Evolutionary conservation across 2,888 invertebrate species (phyloP).

Genomic region (Galerucella calmariensis): DNA sequence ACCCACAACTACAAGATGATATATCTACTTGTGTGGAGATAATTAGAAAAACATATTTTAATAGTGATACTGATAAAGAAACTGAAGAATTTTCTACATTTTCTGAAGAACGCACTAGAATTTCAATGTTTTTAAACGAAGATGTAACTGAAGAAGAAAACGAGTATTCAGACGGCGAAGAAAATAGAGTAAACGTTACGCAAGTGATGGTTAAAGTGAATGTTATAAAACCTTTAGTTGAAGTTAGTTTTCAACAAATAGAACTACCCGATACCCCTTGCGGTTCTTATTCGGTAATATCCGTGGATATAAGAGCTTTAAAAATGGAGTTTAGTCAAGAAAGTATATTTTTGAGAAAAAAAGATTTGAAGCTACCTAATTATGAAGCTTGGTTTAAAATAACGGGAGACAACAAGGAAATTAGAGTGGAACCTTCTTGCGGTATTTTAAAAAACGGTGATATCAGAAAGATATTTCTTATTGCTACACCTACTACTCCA

Average conservation of each 20-base stretch:
- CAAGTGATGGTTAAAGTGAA: slow-evolving; percentile 36
- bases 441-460: slow-evolving; percentile 47
- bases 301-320: slow-evolving; percentile 42
- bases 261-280: slow-evolving; percentile 50
- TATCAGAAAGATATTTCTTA: slow-evolving; percentile 44
- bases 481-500: slow-evolving; percentile 44
- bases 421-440: slow-evolving; percentile 49
- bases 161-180: neutral
- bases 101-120: neutral
- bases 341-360: slow-evolving; percentile 35
- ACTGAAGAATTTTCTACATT: neutral
- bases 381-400: slow-evolving; percentile 47
- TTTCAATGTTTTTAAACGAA: neutral
- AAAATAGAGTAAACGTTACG: neutral
- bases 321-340: slow-evolving; percentile 30
- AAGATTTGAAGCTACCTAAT: slow-evolving; percentile 23
- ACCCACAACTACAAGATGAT: slow-evolving; percentile 31
- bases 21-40: slow-evolving; percentile 30
- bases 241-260: slow-evolving; percentile 48
- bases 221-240: slow-evolving; percentile 43
- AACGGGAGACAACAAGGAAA: slow-evolving; percentile 42
- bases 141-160: neutral
- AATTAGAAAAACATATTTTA: slow-evolving; percentile 27
- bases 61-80: slow-evolving; percentile 13
- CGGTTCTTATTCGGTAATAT: slow-evolving; percentile 47